phyloP scores from a whole-genome alignment of 2,113 vertebrate genomes.

The Ptyas mucosa region DNA sequence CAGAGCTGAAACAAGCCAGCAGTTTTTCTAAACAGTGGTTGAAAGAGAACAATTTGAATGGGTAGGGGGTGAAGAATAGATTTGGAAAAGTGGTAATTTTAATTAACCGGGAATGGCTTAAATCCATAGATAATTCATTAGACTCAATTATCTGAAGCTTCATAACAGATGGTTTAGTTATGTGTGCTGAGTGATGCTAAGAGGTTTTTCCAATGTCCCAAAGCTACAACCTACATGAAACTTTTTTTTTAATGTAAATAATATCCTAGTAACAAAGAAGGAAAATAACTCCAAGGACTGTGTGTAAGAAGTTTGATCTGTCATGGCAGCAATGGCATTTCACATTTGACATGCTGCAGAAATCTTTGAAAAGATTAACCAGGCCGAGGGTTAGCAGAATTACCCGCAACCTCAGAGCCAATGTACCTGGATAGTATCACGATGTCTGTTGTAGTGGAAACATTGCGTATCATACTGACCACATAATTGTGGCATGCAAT shows the following conservation, averaged over 20 bases:
- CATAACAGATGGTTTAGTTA: conserved; percentile 32
- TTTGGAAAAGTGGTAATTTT: conserved; percentile 13
- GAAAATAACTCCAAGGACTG: not conserved
- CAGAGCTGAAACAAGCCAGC: not conserved
- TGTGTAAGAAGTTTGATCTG: conserved; percentile 2
- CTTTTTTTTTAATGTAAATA: conserved; percentile 26
- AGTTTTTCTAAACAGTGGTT: conserved; percentile 7
- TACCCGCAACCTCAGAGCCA: not conserved
- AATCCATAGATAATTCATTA: conserved; percentile 41
- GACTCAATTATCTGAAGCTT: conserved; percentile 15
- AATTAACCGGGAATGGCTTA: conserved; percentile 35
- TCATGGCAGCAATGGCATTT: not conserved
- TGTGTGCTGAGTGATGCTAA: conserved; percentile 15
- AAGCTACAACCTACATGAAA: conserved; percentile 28
- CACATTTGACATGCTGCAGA: conserved; percentile 12
- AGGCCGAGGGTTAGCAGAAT: not conserved
- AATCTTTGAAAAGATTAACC: conserved; percentile 15
- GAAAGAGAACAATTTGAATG: conserved; percentile 22
- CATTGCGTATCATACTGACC: not conserved
- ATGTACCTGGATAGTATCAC: conserved; percentile 13
- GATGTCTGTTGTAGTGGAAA: conserved; percentile 1
- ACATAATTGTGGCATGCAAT: not conserved
- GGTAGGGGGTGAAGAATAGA: not conserved
- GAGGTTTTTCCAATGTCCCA: conserved; percentile 23
- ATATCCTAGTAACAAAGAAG: conserved; percentile 14